Evolutionary conservation across 64 coral and sea anemone genomes (phyloP).

Genomic region (Actinia tenebrosa): DNA sequence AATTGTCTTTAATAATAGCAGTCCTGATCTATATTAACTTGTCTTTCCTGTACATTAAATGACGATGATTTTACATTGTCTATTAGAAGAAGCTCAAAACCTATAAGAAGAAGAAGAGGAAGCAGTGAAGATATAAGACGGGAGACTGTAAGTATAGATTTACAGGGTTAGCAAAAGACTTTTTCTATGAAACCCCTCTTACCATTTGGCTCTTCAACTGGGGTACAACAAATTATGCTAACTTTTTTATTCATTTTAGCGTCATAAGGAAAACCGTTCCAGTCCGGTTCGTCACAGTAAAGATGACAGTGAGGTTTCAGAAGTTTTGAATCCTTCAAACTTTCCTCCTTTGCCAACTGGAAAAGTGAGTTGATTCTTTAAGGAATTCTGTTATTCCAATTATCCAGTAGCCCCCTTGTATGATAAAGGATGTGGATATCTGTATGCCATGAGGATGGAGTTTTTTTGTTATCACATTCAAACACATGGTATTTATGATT

Average conservation of each 20-base stretch:
- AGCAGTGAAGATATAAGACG: constrained; percentile 57
- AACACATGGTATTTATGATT: too few species aligned
- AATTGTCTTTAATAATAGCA: too few species aligned
- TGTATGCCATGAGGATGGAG: too few species aligned
- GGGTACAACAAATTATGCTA: too few species aligned
- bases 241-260: constrained; percentile 10
- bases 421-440: too few species aligned
- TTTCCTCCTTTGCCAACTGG: constrained; percentile 54
- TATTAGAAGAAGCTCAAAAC: not conserved
- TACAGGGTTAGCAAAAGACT: too few species aligned
- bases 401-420: too few species aligned
- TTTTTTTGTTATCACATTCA: too few species aligned
- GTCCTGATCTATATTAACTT: too few species aligned
- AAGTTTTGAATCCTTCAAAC: constrained; percentile 39
- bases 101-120: constrained; percentile 51
- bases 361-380: not conserved
- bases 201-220: too few species aligned
- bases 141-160: constrained; percentile 23
- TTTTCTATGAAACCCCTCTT: too few species aligned
- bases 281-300: constrained; percentile 58
- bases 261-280: constrained; percentile 31
- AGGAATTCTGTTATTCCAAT: not conserved
- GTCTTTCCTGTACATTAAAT: too few species aligned
- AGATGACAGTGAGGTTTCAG: constrained; percentile 61
- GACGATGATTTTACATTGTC: not conserved